phyloP scores from a whole-genome alignment of 2,888 invertebrate genomes.

The Crioceris asparagi region DNA sequence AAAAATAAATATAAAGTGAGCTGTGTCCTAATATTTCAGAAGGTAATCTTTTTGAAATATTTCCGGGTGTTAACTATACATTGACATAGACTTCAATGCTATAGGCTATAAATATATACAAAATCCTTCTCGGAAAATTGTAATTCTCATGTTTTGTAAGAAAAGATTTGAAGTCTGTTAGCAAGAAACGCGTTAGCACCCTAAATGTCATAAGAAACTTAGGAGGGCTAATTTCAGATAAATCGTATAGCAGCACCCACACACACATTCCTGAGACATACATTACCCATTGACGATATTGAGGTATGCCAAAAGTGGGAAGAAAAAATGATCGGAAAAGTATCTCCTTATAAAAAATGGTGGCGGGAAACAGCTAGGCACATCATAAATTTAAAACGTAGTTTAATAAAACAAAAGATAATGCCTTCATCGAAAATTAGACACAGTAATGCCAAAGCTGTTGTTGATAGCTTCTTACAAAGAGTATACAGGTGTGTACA shows the following conservation, averaged over 20 bases:
- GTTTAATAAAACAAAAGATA: conserved; percentile 31
- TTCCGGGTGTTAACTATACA: too few species aligned
- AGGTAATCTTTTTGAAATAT: too few species aligned
- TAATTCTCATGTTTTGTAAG: not conserved
- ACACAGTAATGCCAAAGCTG: conserved; percentile 20
- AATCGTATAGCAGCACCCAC: conserved; percentile 58
- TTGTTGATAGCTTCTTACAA: conserved; percentile 20
- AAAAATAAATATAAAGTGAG: too few species aligned
- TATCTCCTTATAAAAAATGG: conserved; percentile 31
- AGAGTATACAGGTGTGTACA: not conserved
- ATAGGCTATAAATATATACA: not conserved
- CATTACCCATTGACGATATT: conserved; percentile 24
- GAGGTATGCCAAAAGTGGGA: conserved; percentile 20
- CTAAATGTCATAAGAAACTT: too few species aligned
- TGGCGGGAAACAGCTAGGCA: conserved; percentile 36
- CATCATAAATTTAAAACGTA: conserved; percentile 28
- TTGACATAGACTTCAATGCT: not conserved
- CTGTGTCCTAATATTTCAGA: too few species aligned
- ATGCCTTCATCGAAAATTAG: conserved; percentile 23
- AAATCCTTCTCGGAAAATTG: not conserved
- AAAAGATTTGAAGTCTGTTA: not conserved
- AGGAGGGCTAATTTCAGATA: conserved; percentile 36
- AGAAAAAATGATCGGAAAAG: conserved; percentile 11
- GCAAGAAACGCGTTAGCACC: too few species aligned
- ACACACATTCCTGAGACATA: conserved; percentile 49